These are phyloP conservation scores for Odontocolon sp. DNA, from an alignment of 2,888 invertebrate species.

Conservation along the genomic window DNA sequence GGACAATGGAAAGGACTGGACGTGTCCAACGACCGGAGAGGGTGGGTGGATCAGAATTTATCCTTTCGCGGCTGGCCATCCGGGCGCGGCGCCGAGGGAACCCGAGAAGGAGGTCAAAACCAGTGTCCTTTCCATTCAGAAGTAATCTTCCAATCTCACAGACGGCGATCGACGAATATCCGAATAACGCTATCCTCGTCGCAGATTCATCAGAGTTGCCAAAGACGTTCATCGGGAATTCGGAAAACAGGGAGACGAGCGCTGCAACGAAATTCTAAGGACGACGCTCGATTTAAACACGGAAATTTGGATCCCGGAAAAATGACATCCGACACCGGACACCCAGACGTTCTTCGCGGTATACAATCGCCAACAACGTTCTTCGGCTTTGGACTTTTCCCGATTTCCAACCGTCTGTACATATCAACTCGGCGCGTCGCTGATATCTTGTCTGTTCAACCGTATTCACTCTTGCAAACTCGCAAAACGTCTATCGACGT, in stretches of 20 bases:
- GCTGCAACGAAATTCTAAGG: constrained; percentile 81
- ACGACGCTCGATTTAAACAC: constrained; percentile 80
- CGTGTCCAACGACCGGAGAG: constrained; percentile 84
- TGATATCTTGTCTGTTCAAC: constrained; percentile 1
- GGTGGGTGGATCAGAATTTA: constrained; percentile 91
- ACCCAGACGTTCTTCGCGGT: too few relatives aligned
- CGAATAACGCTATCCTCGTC: constrained; percentile 48
- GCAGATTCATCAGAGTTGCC: constrained; percentile 81
- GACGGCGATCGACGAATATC: background rate
- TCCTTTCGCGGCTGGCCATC: too few relatives aligned
- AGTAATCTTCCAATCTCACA: constrained; percentile 62
- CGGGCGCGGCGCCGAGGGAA: constrained; percentile 66
- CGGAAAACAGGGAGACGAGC: constrained; percentile 81
- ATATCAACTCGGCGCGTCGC: constrained; percentile 1
- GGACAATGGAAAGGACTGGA: constrained; percentile 89
- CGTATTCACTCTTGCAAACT: constrained; percentile 8
- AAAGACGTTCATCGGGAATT: constrained; percentile 81
- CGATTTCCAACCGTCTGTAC: constrained; percentile 2
- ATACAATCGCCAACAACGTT: too few relatives aligned
- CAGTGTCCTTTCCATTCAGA: constrained; percentile 75
- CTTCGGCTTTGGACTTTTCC: constrained; percentile 4
- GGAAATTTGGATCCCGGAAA: constrained; percentile 83
- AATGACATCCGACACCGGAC: constrained; percentile 71
- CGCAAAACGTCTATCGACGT: too few relatives aligned
- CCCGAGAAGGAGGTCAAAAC: constrained; percentile 76